Base-by-base conservation (phyloP, 2,888 invertebrate genomes). In the Rhagium mordax region DNA sequence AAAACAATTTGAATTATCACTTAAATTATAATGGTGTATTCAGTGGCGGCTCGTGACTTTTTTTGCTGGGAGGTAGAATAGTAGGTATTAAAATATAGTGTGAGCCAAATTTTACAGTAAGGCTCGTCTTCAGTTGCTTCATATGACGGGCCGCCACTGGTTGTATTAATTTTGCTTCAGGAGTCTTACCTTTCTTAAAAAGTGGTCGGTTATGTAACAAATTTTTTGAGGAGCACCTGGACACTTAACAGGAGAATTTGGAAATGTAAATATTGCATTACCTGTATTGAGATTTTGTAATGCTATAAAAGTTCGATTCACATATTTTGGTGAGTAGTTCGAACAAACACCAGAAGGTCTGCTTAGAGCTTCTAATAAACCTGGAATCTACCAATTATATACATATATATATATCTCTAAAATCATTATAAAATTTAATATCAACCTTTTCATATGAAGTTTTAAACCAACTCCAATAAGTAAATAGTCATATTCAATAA, bases 151-250 rank as follows among this genome's bases (percentile, higher is more conserved):
- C n/a, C n/a, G n/a, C n/a, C n/a, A n/a, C n/a, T n/a, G n/a, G n/a
- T n/a, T n/a, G n/a, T n/a, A n/a, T n/a, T n/a, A n/a, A n/a, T n/a
- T n/a, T n/a, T n/a, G n/a, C n/a, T n/a, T n/a, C n/a, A n/a, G n/a
- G n/a, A n/a, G n/a, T 24, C 84, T 85, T 87, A 96, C 97, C 89
- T 92, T 94, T 80, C 92, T 90, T 75, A 97, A 92, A 87, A 93
- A 95, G 70, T 97, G 93, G 73, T 99, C 99, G 0, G 96, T 90
- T 47, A 99, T 89, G 85, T 98, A 99, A 81, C 94, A 93, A 72
- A 98, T 97, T 89, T 99, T 99, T 89, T 99, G 99, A 21, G 99
- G 98, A 1, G 99, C 99, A 0, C 99, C 99, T 0, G 98, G 96
- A 87, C 99, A 99, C 88, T 99, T 99, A 60, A 99, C 94, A 0